Evolutionary conservation across 1,140 invertebrate genomes (phyloP), one percentile per base, ranked within the genome.

Genomic region (Drosophila navojoa): DNA sequence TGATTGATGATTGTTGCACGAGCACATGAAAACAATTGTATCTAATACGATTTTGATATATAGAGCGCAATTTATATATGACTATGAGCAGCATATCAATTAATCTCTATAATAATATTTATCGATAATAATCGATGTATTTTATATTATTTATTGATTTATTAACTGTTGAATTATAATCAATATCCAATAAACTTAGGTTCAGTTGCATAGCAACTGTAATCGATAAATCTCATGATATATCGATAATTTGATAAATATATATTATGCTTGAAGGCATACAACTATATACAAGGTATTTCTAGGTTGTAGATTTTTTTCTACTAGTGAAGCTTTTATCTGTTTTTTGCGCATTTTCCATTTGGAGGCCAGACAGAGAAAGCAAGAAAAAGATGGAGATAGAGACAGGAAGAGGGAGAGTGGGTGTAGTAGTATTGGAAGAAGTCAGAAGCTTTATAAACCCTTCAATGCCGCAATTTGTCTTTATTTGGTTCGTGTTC

Each of bases 401-500:
- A 13, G 22, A 25, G 45, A 5, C 2, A 53, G 25, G 4, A 1
- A n/a, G 27, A 32, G 27, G 5, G n/a, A n/a, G 27, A 1, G 13
- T 5, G 49, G 13, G 27, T 29, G 5, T 29, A 29, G n/a, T 2
- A 27, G 5, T 7, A 13, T 22, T 2, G 27, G 49, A 52, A 45
- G 53, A 60, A 62, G 79, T 74, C 67, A n/a, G 59, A 73, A 81
- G 67, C 75, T 71, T 90, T 87, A 81, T 87, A 91, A 90, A 87
- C 78, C 86, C 84, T 85, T 89, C 80, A 89, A 84, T 90, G 71
- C 71, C 77, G 78, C 84, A 91, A 91, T 91, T 91, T 91, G 89
- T 91, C 89, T 91, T 91, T 91, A 91, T 91, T 91, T 91, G 84
- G 76, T 91, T 89, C 89, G 89, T 91, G 89, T 89, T 81, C 74